Evolutionary conservation across 2,797 vertebrate genomes (phyloP), one percentile per base, ranked within the genome.

Genomic region (Triplophysa yarkandensis): DNA sequence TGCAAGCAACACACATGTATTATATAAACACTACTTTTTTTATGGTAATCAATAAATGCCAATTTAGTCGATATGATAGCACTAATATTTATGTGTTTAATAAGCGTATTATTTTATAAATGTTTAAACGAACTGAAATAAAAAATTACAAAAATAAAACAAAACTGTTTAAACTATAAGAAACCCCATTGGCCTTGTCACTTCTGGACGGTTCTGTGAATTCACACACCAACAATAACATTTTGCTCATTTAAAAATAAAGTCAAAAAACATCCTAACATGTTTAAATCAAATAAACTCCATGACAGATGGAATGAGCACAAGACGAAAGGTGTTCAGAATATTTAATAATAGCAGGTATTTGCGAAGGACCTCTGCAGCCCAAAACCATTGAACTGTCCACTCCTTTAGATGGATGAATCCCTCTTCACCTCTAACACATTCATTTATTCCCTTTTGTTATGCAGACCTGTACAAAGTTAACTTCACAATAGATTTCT

Each of bases 401-500:
- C 17, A 55, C 54, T 41, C 58, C 71, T 25, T 28, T 39, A 68
- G 71, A 79, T 67, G 58, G 64, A 82, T 72, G 48, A 62, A 68
- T 55, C 66, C 13, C 32, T 75, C 64, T 52, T 81, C 75, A 62
- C 57, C 63, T 71, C 36, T 14, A 58, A 74, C 43, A 72, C 4
- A 61, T 58, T 57, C 60, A 77, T 64, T 55, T 82, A 77, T 81
- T 73, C 66, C 50, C 46, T 60, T 74, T 65, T 58, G 68, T 79
- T 83, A 77, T 73, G 74, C 79, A 71, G 14, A 55, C 71, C 67
- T 46, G 78, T 75, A 79, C 66, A 82, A 78, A 84, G 74, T 80
- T 58, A 85, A 82, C 73, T 82, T 82, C 82, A 81, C 72, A 82
- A 82, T 46, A 61, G 80, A 82, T 81, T 82, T 81, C 74, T 77